These are phyloP conservation scores for Anguilla japonica DNA, from an alignment of 2,113 vertebrate genomes.

Conservation along the genomic window DNA sequence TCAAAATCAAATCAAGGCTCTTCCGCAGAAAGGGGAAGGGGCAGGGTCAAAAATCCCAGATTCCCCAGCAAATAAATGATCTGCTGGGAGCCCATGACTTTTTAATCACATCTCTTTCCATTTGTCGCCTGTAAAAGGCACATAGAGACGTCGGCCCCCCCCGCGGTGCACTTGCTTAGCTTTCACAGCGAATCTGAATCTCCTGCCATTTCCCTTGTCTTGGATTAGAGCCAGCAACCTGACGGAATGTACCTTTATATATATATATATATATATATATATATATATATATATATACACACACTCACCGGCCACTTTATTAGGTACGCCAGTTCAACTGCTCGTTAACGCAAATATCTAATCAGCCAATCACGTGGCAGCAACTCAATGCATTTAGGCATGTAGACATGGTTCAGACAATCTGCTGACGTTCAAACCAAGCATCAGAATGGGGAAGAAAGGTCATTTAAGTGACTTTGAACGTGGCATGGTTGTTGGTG, in stretches of 20 bases:
- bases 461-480: too few relatives aligned
- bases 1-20: constrained; percentile 48
- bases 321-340: too few relatives aligned
- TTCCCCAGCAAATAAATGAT: constrained; percentile 11
- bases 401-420: too few relatives aligned
- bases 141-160: not conserved
- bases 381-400: too few relatives aligned
- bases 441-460: too few relatives aligned
- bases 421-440: too few relatives aligned
- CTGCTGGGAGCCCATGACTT: constrained; percentile 3
- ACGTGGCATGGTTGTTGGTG: too few relatives aligned
- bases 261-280: too few relatives aligned
- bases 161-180: not conserved
- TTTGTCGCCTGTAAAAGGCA: not conserved
- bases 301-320: too few relatives aligned
- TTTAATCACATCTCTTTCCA: not conserved
- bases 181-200: not conserved
- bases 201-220: not conserved
- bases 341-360: too few relatives aligned
- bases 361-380: too few relatives aligned
- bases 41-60: not conserved
- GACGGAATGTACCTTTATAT: not conserved
- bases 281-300: too few relatives aligned
- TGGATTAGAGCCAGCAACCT: not conserved
- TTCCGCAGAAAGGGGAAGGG: constrained; percentile 36